These are phyloP conservation scores for Psittacara wagleri DNA, from an alignment of 2,113 vertebrate genomes.

Conservation along the genomic window DNA sequence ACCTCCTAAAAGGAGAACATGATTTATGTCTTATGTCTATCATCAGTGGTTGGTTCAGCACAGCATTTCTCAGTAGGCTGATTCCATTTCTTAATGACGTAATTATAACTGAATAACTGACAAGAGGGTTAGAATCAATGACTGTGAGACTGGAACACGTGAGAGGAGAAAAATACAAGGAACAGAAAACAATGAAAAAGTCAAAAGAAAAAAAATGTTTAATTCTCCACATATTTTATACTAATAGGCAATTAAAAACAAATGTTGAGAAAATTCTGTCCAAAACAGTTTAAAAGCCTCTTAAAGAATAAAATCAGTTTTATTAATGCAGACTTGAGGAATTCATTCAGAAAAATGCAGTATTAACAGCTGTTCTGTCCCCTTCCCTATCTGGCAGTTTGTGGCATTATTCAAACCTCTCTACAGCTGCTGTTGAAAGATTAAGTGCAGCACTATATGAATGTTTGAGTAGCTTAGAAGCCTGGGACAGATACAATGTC, in stretches of 20 bases:
- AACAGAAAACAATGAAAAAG: not conserved
- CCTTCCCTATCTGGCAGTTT: not conserved
- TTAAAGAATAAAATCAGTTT: not conserved
- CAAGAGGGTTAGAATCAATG: not conserved
- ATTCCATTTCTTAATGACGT: not conserved
- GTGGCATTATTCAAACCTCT: not conserved
- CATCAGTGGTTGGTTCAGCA: not conserved
- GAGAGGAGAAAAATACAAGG: not conserved
- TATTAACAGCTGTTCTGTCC: not conserved
- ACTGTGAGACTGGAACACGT: not conserved
- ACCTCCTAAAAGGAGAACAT: not conserved
- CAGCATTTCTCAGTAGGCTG: not conserved
- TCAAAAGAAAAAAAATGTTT: not conserved
- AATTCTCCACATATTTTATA: not conserved
- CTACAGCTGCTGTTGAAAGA: not conserved
- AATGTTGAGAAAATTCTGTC: not conserved
- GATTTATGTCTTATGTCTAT: not conserved
- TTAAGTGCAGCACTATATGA: not conserved
- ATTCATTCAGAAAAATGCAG: not conserved
- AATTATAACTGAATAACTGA: not conserved
- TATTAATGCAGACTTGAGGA: not conserved
- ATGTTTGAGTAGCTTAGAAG: not conserved
- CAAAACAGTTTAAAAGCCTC: not conserved
- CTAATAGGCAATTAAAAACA: not conserved
- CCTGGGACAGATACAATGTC: not conserved